Base-by-base conservation (phyloP, 2,888 invertebrate species). In the Melanostoma mellinum region DNA sequence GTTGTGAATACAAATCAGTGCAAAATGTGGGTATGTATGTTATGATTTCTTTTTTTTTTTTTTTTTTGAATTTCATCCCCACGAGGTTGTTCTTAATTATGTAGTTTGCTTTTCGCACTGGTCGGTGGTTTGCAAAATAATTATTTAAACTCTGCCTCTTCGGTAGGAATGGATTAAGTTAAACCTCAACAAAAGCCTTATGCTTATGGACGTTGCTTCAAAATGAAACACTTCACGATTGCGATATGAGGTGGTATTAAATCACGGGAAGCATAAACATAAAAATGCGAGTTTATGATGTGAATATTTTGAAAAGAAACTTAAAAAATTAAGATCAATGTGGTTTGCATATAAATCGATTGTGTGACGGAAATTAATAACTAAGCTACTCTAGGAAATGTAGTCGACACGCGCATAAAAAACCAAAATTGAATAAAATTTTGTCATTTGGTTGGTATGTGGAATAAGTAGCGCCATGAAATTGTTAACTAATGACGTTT, bases 1-100 rank as follows among this genome's bases (percentile, higher is more conserved):
- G 72, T 35, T 55, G 46, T 56, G 81, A 48, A 63, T 63, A 63
- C 63, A 50, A 63, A 63, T 63, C 44, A 50, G 42, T n/a, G 30
- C 4, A 38, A 38, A 38, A 50, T 50, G 6, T 63, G 38, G 61
- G 38, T 63, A 40, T 63, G n/a, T 63, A 36, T 63, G 63, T 32
- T 50, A 38, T 63, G 50, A 36, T 61, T 9, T 61, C 1, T 48
- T 48, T 36, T 60, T 20, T 30, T 48, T n/a, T 61, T 36, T 35
- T 52, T 33, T 33, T 38, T 9, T 32, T 3, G 32, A 50, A 63
- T 32, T 63, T 48, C 48, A 46, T 33, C 32, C 35, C 33, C 48
- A 38, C 3, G 38, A 48, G 20, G 35, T 36, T 9, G 20, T 20
- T 46, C n/a, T 20, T 46, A 35, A 30, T 61, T 60, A 42, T 42